These are phyloP conservation scores for Gallinago undulata DNA, from an alignment of 2,113 vertebrate species.

Conservation along the genomic window DNA sequence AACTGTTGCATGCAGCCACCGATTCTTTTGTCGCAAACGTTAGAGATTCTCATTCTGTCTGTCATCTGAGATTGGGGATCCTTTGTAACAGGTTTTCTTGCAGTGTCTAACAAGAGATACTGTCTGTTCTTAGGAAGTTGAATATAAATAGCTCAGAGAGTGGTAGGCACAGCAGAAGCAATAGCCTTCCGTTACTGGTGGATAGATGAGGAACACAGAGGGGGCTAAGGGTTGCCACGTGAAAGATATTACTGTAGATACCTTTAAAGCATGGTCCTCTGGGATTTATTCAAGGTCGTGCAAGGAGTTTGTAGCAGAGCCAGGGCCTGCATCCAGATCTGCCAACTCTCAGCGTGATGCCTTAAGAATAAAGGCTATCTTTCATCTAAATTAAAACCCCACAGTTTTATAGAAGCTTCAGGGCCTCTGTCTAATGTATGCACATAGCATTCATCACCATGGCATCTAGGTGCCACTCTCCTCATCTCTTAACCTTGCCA, in stretches of 20 bases:
- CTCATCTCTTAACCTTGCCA: conserved; percentile 51
- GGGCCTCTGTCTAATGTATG: conserved; percentile 49
- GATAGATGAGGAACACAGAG: background rate
- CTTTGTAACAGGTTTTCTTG: background rate
- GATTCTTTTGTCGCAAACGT: background rate
- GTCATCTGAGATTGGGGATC: background rate
- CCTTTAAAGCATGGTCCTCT: background rate
- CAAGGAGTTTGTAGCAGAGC: background rate
- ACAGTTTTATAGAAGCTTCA: background rate
- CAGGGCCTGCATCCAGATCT: background rate
- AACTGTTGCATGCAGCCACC: background rate
- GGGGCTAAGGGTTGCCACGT: background rate
- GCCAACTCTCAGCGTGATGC: background rate
- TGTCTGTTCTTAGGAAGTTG: background rate
- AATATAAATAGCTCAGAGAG: background rate
- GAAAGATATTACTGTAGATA: background rate
- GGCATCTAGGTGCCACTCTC: conserved; percentile 54
- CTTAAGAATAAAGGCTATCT: conserved; percentile 28
- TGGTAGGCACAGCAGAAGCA: background rate
- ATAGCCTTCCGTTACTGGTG: background rate
- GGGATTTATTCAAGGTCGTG: conserved; percentile 7
- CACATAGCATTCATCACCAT: conserved; percentile 42
- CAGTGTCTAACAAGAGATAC: background rate
- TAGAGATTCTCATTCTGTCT: background rate
- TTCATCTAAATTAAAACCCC: conserved; percentile 57